Base-by-base conservation (phyloP, 30 jellyfish, hydroid and myxozoan species). In the Chironex yamaguchii region DNA sequence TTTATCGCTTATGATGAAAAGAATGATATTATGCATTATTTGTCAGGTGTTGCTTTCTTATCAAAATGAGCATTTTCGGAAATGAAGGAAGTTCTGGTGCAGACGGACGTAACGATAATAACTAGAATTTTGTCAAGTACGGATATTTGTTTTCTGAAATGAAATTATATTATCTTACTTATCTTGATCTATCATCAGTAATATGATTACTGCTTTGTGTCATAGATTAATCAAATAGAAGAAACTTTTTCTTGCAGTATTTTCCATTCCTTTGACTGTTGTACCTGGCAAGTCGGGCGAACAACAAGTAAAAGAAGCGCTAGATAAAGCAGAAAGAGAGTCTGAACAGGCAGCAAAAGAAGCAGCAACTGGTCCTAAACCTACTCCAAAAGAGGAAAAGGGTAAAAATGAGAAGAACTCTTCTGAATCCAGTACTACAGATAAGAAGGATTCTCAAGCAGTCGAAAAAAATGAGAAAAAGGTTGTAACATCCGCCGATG, bases 231-330 rank as follows among this genome's bases (percentile, higher is more conserved):
- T 62, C 12, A 62, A 6, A 23, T 11, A 9, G 20, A 29, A 14
- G 72, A n/a, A n/a, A n/a, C n/a, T 34, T 34, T 13, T 31, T 50
- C 48, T 80, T 29, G 33, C 53, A 93, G 98, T 79, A 13, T 20
- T 35, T 29, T 71, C 92, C 26, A 74, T 54, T 27, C 98, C 99
- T n/a, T 83, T 94, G 79, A 96, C 96, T 31, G 96, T 94, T 31
- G 97, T 94, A 9, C 76, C 97, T 9, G 96, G 96, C 52, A 94
- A 94, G 49, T 80, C 97, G 2, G 99, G 99, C 4, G 99, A 89
- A 49, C 97, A 94, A 78, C 99, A 94, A 89, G 99, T 94, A 53
- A 94, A 94, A 83, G 99, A 94, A 63, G 99, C 99, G 3, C 58
- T 94, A 23, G 85, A 76, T 27, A 89, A 86, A 64, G 99, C 99